Evolutionary conservation across 2,888 invertebrate species (phyloP).

Genomic region (Cryptus armator): DNA sequence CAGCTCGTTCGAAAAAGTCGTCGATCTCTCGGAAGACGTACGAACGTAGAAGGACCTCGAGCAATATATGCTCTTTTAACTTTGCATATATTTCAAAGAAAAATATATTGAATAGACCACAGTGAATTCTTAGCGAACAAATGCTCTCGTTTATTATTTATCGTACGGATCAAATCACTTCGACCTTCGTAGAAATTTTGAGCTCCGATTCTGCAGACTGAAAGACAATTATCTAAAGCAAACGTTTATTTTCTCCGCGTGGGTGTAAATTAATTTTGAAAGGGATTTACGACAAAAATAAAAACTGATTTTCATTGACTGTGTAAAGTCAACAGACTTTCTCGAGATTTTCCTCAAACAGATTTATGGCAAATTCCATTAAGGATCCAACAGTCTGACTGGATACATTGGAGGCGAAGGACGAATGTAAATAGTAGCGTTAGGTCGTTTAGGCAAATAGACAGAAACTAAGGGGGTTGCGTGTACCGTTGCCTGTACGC

Average conservation of each 20-base stretch:
- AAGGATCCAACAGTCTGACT: background rate
- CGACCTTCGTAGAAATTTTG: background rate
- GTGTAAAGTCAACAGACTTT: background rate
- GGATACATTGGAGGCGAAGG: slow-evolving; percentile 14
- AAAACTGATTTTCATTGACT: slow-evolving; percentile 2
- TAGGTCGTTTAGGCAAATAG: slow-evolving; percentile 64
- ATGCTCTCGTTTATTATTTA: slow-evolving; percentile 7
- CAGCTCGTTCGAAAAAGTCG: slow-evolving; percentile 29
- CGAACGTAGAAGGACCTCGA: slow-evolving; percentile 17
- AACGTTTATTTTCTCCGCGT: background rate
- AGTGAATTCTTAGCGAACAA: background rate
- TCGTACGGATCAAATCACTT: background rate
- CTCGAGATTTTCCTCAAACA: slow-evolving; percentile 33
- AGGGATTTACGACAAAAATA: slow-evolving; percentile 11
- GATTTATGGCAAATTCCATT: slow-evolving; percentile 54
- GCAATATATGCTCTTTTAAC: slow-evolving; percentile 15
- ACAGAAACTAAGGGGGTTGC: slow-evolving; percentile 47
- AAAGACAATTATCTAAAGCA: background rate
- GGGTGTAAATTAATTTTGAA: background rate
- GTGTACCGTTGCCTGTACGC: slow-evolving; percentile 15
- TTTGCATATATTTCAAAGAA: slow-evolving; percentile 16
- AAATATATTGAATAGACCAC: slow-evolving; percentile 10
- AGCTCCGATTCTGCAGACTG: background rate
- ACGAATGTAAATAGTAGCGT: slow-evolving; percentile 56
- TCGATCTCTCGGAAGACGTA: slow-evolving; percentile 46